These are phyloP conservation scores for Platysteira castanea DNA, from an alignment of 2,113 vertebrate species.

Conservation along the genomic window DNA sequence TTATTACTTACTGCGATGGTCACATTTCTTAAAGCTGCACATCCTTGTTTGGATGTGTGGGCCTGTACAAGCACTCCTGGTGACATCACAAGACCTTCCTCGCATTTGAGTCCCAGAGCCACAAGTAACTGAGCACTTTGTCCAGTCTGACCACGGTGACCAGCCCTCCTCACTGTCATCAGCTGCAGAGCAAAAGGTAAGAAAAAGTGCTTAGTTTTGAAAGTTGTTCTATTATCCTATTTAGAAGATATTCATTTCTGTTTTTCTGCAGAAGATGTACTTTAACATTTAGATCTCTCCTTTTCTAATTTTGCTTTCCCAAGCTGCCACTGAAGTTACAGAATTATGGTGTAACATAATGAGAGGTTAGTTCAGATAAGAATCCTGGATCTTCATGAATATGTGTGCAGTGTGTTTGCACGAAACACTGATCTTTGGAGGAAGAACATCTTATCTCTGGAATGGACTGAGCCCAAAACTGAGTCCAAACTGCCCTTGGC, in stretches of 20 bases:
- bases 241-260: not conserved
- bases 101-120: constrained; percentile 96
- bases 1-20: constrained; percentile 85
- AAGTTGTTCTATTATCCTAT: not conserved
- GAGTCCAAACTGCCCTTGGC: not conserved
- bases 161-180: constrained; percentile 87
- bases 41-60: constrained; percentile 94
- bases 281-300: not conserved
- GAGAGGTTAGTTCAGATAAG: not conserved
- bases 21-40: constrained; percentile 90
- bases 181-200: constrained; percentile 56
- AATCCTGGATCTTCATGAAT: not conserved
- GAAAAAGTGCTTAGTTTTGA: not conserved
- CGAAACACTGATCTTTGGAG: not conserved
- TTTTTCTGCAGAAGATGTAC: not conserved
- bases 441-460: not conserved
- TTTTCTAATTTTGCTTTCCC: not conserved
- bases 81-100: constrained; percentile 93
- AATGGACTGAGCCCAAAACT: not conserved
- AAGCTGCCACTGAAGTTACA: not conserved
- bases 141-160: constrained; percentile 99
- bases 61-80: constrained; percentile 90
- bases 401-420: not conserved
- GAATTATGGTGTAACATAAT: not conserved
- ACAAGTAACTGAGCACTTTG: constrained; percentile 91